Base-by-base conservation (phyloP, 2,888 invertebrate species). In the Digitonthophagus gazella region DNA sequence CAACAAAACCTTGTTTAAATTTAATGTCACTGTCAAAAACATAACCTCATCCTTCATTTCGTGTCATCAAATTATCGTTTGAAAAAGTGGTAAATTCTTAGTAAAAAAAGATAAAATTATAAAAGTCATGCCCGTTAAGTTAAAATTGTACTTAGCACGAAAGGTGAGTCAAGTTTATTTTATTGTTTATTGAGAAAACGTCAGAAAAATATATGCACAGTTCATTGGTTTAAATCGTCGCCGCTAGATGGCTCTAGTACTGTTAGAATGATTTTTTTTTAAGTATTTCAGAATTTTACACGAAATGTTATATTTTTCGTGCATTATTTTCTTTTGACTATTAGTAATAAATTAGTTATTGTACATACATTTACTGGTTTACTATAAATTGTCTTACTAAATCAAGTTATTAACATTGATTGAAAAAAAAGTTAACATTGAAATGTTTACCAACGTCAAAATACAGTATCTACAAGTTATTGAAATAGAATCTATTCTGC, bases 141-240 rank as follows among this genome's bases (percentile, higher is more conserved):
- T 83, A 67, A 82, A 82, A 77, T 72, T 82, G 55, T 82, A 82
- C 71, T 72, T 83, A 65, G 81, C 81, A 58, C 77, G 81, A 65
- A 82, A 82, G 78, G 82, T 81, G 77, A 75, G 72, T 63, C 6
- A 2, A 2, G 11, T 6, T 44, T 16, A 58, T 14, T 58, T 16
- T 58, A 58, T 16, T 58, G 15, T 15, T 58, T 58, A 16, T 58
- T 58, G 15, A 15, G 15, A 14, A 58, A 58, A 18, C 2, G 0
- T 58, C 15, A 1, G 15, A 15, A 15, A 58, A 58, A 58, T 14
- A 16, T 11, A n/a, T 54, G 54, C 54, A 58, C 4, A 58, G 16
- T 8, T 16, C 8, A 58, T 16, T 58, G 15, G 58, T 15, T 18
- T 15, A 14, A 58, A 3, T 2, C 11, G 28, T 2, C 6, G 3